Evolutionary conservation across 2,113 vertebrate species (phyloP).

Genomic region (Pimephales promelas): DNA sequence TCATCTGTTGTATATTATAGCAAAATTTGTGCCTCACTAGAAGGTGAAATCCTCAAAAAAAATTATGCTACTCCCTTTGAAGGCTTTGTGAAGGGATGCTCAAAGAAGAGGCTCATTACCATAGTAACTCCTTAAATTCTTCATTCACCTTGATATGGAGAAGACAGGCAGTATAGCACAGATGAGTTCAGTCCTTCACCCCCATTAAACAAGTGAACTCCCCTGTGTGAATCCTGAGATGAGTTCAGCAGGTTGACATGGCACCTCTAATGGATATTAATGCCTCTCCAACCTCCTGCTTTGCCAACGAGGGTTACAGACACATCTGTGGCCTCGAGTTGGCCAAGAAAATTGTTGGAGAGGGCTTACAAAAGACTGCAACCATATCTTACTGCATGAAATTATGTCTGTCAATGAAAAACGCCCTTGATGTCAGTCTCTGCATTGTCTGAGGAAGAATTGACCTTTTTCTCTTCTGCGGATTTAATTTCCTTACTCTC

Average conservation of each 20-base stretch:
- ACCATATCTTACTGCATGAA: conserved; percentile 29
- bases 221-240: conserved; percentile 27
- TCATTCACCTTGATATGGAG: conserved; percentile 25
- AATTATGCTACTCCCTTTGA: background rate
- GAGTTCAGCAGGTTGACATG: conserved; percentile 50
- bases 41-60: background rate
- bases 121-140: conserved; percentile 15
- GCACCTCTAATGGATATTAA: conserved; percentile 61
- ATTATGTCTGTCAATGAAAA: conserved; percentile 39
- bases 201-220: conserved; percentile 33
- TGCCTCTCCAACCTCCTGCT: conserved; percentile 50
- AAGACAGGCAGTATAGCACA: conserved; percentile 18
- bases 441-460: conserved; percentile 34
- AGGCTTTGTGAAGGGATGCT: background rate
- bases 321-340: conserved; percentile 50
- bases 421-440: background rate
- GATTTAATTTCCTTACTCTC: conserved; percentile 17
- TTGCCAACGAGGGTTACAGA: conserved; percentile 40
- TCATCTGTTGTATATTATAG: background rate
- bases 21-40: background rate
- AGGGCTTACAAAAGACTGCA: conserved; percentile 35
- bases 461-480: conserved; percentile 20
- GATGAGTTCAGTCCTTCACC: conserved; percentile 38
- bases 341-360: conserved; percentile 31
- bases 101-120: background rate